Evolutionary conservation across 1,140 invertebrate genomes (phyloP).

Genomic region (Scaptomyza montana): DNA sequence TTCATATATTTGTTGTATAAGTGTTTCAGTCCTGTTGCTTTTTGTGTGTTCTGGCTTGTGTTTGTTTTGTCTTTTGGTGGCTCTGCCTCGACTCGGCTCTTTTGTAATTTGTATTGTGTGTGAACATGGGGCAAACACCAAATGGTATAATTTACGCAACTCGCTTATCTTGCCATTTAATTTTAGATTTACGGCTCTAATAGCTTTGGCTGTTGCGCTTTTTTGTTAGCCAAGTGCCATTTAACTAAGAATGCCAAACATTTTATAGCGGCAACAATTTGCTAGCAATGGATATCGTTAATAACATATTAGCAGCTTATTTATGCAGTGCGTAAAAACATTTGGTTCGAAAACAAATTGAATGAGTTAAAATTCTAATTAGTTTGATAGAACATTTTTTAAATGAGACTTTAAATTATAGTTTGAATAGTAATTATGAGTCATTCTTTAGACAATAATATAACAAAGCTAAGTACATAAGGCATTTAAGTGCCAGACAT

Average conservation of each 20-base stretch:
- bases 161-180: constrained; percentile 67
- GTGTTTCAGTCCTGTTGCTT: constrained; percentile 58
- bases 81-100: constrained; percentile 25
- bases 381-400: too few species aligned
- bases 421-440: too few species aligned
- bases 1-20: constrained; percentile 18
- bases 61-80: constrained; percentile 35
- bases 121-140: constrained; percentile 49
- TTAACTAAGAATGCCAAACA: constrained; percentile 29
- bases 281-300: constrained; percentile 2
- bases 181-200: constrained; percentile 62
- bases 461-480: too few species aligned
- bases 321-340: not conserved
- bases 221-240: constrained; percentile 31
- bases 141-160: constrained; percentile 64
- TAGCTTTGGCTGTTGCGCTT: constrained; percentile 11
- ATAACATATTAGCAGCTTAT: constrained; percentile 1
- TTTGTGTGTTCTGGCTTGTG: constrained; percentile 34
- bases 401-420: too few species aligned
- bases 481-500: too few species aligned
- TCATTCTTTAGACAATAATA: too few species aligned
- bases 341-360: not conserved
- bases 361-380: too few species aligned
- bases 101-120: constrained; percentile 57
- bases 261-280: constrained; percentile 31